These are phyloP conservation scores for Volucella inflata DNA, from an alignment of 2,888 invertebrate species.

Conservation along the genomic window DNA sequence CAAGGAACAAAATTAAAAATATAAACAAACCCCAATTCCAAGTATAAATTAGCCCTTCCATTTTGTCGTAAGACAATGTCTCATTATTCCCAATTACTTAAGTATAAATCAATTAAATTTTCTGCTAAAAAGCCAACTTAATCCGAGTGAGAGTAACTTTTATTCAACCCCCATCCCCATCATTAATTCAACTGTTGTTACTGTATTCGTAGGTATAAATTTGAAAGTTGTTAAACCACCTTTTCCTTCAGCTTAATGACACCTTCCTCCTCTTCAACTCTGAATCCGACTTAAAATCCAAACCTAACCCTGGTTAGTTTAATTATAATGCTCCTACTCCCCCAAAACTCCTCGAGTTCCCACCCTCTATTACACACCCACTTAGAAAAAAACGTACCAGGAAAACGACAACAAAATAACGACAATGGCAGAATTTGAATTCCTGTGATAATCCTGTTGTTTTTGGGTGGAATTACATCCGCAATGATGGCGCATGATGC, in stretches of 20 bases:
- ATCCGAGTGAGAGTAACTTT: constrained; percentile 25
- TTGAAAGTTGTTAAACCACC: constrained; percentile 48
- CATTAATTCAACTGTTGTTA: constrained; percentile 2
- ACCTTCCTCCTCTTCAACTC: not conserved
- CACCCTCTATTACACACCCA: constrained; percentile 30
- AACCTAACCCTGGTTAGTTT: constrained; percentile 60
- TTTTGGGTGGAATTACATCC: constrained; percentile 66
- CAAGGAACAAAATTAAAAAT: constrained; percentile 42
- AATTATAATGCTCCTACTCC: constrained; percentile 58
- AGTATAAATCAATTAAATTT: constrained; percentile 65
- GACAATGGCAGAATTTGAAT: constrained; percentile 63
- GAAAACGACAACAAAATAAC: constrained; percentile 17
- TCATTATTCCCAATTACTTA: constrained; percentile 69
- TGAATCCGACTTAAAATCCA: not conserved
- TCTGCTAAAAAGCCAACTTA: constrained; percentile 45
- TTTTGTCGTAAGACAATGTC: constrained; percentile 33
- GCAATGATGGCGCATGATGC: constrained; percentile 43
- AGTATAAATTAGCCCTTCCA: constrained; percentile 3
- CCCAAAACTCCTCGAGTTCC: not conserved
- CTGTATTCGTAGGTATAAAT: constrained; percentile 47
- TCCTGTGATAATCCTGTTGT: constrained; percentile 71
- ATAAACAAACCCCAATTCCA: constrained; percentile 6
- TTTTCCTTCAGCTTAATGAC: constrained; percentile 4
- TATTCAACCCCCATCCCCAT: not conserved
- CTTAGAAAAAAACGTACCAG: constrained; percentile 12